Evolutionary conservation across 1,140 invertebrate species (phyloP).

Genomic region (Portunus trituberculatus): DNA sequence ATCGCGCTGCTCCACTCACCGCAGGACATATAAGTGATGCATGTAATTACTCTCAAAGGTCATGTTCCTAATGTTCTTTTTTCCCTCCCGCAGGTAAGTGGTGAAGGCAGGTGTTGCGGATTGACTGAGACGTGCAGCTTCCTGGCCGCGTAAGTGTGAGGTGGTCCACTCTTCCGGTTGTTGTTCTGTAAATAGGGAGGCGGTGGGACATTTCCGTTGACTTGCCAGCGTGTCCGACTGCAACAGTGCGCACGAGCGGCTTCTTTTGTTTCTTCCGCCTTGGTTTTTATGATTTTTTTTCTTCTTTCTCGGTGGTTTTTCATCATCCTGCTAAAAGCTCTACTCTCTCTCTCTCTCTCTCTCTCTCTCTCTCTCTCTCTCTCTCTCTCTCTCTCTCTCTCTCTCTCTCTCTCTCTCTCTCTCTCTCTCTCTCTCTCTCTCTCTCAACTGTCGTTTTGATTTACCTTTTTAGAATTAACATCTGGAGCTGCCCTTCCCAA

Average conservation of each 20-base stretch:
- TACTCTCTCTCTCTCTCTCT: neutral
- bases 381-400: neutral
- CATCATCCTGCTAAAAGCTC: neutral
- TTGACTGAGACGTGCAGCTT: slow-evolving; percentile 28
- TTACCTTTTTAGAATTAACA: neutral
- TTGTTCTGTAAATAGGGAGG: neutral
- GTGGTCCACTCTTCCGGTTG: neutral
- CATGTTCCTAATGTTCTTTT: slow-evolving; percentile 29
- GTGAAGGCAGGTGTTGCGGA: neutral
- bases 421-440: slow-evolving; percentile 21
- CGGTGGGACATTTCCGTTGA: neutral
- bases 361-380: slow-evolving; percentile 28
- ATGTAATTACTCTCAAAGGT: slow-evolving; percentile 3
- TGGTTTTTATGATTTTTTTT: neutral
- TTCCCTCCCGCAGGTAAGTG: slow-evolving; percentile 63
- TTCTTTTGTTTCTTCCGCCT: too few relatives aligned
- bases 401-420: neutral
- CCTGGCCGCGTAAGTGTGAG: slow-evolving; percentile 2
- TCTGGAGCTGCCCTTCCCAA: neutral
- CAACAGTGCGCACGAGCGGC: neutral
- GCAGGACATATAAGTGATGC: neutral
- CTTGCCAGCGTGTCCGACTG: neutral
- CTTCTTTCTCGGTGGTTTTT: neutral
- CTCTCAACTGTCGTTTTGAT: neutral
- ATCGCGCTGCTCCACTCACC: neutral